These are phyloP conservation scores for Troides helena DNA, from an alignment of 2,888 invertebrate genomes.

Conservation along the genomic window DNA sequence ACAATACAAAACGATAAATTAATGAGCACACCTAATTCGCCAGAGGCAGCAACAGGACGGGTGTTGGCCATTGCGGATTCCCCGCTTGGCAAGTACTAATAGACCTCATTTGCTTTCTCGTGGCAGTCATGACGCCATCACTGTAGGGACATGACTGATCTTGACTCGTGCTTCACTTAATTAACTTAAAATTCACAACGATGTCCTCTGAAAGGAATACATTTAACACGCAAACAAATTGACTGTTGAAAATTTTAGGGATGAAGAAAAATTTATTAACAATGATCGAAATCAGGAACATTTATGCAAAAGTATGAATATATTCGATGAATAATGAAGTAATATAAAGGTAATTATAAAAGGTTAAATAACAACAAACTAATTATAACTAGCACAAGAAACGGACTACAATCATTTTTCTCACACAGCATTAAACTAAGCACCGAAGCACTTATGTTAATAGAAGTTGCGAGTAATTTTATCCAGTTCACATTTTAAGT, in stretches of 20 bases:
- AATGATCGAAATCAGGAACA: too few species aligned
- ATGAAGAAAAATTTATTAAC: too few species aligned
- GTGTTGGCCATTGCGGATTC: constrained; percentile 44
- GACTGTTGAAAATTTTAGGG: too few species aligned
- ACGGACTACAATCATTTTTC: constrained; percentile 9
- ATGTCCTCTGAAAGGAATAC: not conserved
- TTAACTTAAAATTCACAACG: constrained; percentile 45
- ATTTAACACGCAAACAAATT: not conserved
- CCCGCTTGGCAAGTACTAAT: constrained; percentile 61
- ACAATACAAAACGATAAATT: constrained; percentile 37
- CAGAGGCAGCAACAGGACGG: constrained; percentile 41
- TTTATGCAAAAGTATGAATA: too few species aligned
- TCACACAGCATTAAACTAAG: constrained; percentile 12
- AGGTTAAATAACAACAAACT: not conserved
- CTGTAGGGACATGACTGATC: constrained; percentile 41
- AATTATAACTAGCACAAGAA: not conserved
- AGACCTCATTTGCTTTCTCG: constrained; percentile 62
- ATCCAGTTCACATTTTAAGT: constrained; percentile 28
- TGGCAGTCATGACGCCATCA: constrained; percentile 50
- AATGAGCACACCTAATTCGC: constrained; percentile 49
- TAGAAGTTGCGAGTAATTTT: constrained; percentile 16
- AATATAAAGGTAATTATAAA: too few species aligned
- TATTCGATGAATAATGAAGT: too few species aligned
- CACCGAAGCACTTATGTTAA: constrained; percentile 5
- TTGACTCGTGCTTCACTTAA: constrained; percentile 65